Evolutionary conservation across 2,888 invertebrate species (phyloP).

Genomic region (Sphaerophoria taeniata): DNA sequence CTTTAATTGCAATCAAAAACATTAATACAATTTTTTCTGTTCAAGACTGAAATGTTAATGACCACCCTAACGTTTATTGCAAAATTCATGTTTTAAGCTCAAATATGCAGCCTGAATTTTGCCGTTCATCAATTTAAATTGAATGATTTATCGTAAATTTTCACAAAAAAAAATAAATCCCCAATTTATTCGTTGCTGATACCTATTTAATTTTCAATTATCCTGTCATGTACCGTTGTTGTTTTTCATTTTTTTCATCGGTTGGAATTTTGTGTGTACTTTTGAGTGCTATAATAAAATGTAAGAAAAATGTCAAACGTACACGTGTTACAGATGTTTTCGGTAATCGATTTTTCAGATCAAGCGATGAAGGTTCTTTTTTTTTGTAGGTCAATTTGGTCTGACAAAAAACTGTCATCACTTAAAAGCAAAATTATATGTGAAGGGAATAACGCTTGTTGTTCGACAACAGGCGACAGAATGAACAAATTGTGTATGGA

Average conservation of each 20-base stretch:
- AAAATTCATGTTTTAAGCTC: no score
- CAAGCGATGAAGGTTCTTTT: constrained; percentile 16
- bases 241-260: constrained; percentile 1
- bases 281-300: no score
- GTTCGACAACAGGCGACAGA: constrained; percentile 38
- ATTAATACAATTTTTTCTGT: no score
- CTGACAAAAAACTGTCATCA: constrained; percentile 47
- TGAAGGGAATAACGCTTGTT: constrained; percentile 16
- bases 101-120: neutral
- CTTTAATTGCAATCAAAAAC: no score
- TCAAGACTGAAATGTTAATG: no score
- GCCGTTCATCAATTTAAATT: constrained; percentile 47
- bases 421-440: neutral
- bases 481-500: constrained; percentile 45
- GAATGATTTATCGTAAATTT: constrained; percentile 26
- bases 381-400: constrained; percentile 26
- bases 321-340: constrained; percentile 11
- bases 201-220: constrained; percentile 69
- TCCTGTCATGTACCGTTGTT: constrained; percentile 30
- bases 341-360: constrained; percentile 29
- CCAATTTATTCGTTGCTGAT: constrained; percentile 34
- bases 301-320: neutral
- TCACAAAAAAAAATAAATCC: neutral
- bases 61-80: no score
- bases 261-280: no score